Percentiles rank a stretch among this genome's conserved stretches.
These are phyloP conservation scores for Trichechus manatus DNA, from an alignment of 2,113 vertebrate species.

Conservation along the genomic window DNA sequence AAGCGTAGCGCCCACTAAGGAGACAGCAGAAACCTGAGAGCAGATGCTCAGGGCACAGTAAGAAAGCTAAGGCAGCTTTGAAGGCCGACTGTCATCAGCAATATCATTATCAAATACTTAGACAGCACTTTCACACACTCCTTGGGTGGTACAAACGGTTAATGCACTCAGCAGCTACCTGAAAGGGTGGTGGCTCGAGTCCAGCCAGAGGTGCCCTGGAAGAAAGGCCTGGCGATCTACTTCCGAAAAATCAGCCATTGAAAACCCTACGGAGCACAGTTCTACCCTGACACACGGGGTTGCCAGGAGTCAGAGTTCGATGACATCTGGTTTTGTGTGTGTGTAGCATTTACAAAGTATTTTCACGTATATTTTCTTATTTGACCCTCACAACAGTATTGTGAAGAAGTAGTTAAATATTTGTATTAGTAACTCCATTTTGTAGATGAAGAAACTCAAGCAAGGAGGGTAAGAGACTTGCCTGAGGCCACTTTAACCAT, in stretches of 20 bases:
- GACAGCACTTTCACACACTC: background rate
- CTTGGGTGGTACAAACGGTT: background rate
- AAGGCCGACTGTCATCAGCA: background rate
- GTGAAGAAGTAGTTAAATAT: background rate
- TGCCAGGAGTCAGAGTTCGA: background rate
- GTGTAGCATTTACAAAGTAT: background rate
- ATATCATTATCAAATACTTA: background rate
- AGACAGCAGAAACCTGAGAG: background rate
- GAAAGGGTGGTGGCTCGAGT: background rate
- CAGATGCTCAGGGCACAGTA: background rate
- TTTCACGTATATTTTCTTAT: background rate
- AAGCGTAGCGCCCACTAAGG: background rate
- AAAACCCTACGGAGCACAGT: background rate
- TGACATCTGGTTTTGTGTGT: background rate
- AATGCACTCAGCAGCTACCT: background rate
- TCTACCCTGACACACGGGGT: background rate
- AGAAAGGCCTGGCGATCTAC: background rate
- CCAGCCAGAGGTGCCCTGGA: background rate
- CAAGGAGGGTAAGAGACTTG: background rate
- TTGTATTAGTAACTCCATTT: slow-evolving; percentile 35
- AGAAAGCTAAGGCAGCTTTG: background rate
- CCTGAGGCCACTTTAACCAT: background rate
- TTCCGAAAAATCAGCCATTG: background rate
- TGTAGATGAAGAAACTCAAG: background rate
- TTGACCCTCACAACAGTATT: background rate